Base-by-base conservation (phyloP, 2,888 invertebrate species). In the Dendrolimus pini region DNA sequence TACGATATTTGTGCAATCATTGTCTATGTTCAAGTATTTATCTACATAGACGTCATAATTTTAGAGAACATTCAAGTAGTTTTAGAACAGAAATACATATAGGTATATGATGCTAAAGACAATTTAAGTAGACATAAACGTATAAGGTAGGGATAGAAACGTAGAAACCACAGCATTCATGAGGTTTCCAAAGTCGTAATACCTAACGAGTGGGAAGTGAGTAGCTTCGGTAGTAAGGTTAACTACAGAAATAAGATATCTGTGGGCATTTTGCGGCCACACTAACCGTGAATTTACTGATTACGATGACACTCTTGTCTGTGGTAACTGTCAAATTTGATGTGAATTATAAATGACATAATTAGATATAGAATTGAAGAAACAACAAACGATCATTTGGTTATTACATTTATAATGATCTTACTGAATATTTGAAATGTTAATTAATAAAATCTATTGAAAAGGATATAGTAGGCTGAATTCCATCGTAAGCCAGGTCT, bases 401-500 rank as follows among this genome's bases (percentile, higher is more conserved):
- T 30, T 6, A 30, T 6, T 30, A 30, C 30, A 30, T 30, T 30
- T 30, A 30, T 30, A 30, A 30, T 30, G 30, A 30, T 30, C 6
- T 30, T 30, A 30, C 30, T 30, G 30, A 30, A 30, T 30, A 30
- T 30, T 30, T 47, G 47, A 12, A 47, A 47, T 2, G 47, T 9
- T 47, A 47, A 12, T 47, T 47, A 47, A 30, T 30, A 30, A 30
- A 30, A 93, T 93, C 57, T 65, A 66, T 68, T 80, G 93, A 94
- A 96, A 97, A 97, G 95, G 97, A 97, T 96, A 97, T 97, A 93
- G 97, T 96, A 94, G 97, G 96, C 92, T 96, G 96, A 92, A 96
- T 94, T 86, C 96, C 96, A 88, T 97, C 97, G 93, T 96, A 97
- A 79, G 94, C 94, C 90, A 96, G 95, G 89, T 97, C 97, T 64